Base-by-base conservation (phyloP, 1,140 invertebrate genomes). In the Medauroidea extradentata region DNA sequence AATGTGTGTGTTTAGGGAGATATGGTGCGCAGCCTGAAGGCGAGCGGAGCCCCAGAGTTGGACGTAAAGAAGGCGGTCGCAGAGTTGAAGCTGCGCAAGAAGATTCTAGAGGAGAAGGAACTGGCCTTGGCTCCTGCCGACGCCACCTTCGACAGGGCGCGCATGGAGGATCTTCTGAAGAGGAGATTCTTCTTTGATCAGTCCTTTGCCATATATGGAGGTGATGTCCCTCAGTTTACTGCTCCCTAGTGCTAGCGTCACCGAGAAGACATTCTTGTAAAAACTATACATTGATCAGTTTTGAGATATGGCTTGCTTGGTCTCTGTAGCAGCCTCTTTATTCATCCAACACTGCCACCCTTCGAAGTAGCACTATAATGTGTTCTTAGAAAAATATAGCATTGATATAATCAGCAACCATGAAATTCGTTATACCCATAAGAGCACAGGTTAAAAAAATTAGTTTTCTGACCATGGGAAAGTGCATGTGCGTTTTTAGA, bases 161-260 rank as follows among this genome's bases (percentile, higher is more conserved):
- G 92, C 75, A 91, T 99, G 89, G 96, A 99, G 78, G 97, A 99
- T 81, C 80, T 99, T 4, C 79, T 99, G 2, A 99, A 99, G 75
- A 83, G 98, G 67, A 81, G 96, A 64, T 99, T 99, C 74, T 99
- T 98, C 73, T 97, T 90, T 79, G 97, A 99, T 75, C 95, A 98
- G 71, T 97, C 96, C 0, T 99, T 99, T 83, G 94, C 96, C 3
- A 99, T 99, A 71, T 99, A 99, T 81, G 98, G 98, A 68, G 98
- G 96, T 64, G 88, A 9, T 29, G 18, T 34, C 29, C 29, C n/a
- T n/a, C n/a, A n/a, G n/a, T n/a, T n/a, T n/a, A n/a, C n/a, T n/a
- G n/a, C n/a, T n/a, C n/a, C n/a, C n/a, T n/a, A n/a, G n/a, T n/a
- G n/a, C n/a, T n/a, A n/a, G n/a, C n/a, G n/a, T n/a, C n/a, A n/a